phyloP scores from a whole-genome alignment of 2,888 invertebrate genomes.

The Glyphotaelius pellucidus region DNA sequence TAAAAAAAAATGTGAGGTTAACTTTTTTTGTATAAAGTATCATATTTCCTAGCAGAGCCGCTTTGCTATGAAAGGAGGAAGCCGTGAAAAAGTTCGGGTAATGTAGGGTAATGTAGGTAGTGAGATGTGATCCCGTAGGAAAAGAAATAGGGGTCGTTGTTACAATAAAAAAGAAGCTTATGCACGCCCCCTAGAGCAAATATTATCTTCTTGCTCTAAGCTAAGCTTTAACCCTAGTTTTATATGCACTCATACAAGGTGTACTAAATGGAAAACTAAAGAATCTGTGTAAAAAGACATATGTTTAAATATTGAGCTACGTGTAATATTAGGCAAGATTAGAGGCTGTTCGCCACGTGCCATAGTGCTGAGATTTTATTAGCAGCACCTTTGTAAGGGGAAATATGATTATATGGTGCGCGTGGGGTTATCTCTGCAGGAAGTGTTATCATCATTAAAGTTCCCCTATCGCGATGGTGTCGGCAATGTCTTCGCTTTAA shows the following conservation, averaged over 20 bases:
- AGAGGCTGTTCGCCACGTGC: not conserved
- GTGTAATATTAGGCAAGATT: not conserved
- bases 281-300: conserved; percentile 4
- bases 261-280: not conserved
- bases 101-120: not conserved
- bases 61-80: not conserved
- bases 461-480: not conserved
- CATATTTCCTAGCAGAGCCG: not conserved
- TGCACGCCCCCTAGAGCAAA: conserved; percentile 19
- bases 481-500: not conserved
- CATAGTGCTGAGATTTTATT: not conserved
- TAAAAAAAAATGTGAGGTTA: not conserved
- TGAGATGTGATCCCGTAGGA: conserved; percentile 10
- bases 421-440: not conserved
- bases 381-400: not conserved
- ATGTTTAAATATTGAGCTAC: not conserved
- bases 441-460: conserved; percentile 27
- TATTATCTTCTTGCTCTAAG: conserved; percentile 15
- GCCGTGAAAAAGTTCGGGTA: not conserved
- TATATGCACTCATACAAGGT: not conserved
- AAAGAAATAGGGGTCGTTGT: not conserved
- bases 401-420: not conserved
- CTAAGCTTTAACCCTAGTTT: not conserved
- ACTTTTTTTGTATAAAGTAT: not conserved
- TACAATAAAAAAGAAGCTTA: not conserved